Base-by-base conservation (phyloP, 92 coral and sea anemone species). In the Palythoa grandiflora region DNA sequence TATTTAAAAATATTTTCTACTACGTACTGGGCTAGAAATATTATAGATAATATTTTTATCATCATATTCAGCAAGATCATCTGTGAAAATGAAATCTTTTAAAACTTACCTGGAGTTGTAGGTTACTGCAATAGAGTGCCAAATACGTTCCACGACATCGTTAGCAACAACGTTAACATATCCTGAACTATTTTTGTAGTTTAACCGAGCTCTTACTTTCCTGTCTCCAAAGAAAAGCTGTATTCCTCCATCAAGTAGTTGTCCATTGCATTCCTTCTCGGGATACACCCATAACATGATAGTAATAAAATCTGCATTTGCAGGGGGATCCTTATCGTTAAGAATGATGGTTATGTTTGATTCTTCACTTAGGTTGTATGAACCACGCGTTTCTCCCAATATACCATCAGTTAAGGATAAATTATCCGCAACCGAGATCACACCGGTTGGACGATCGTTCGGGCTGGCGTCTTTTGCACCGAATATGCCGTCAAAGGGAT, bases 91-190 rank as follows among this genome's bases (percentile, higher is more conserved):
- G 50, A 44, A 44, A 44, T 8, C 5, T 4, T 44, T 73, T 14
- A 16, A 15, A 20, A 28, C 3, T 77, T 77, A 77, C 81, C 81
- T 77, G 61, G 81, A 52, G 21, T 13, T 52, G 63, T 77, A 77
- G 21, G 81, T 77, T 36, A 77, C 8, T 3, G 61, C 81, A 10
- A 77, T 15, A 12, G 20, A 52, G 47, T 77, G 59, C 81, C 81
- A 77, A 15, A 36, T 28, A 50, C 50, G 11, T 52, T 77, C 81
- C 12, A 9, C 8, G 21, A 77, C 13, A 17, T 55, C 52, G 65
- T 50, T 51, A 36, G 81, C 13, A 35, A 1, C 2, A 4, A 77
- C 66, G 6, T 77, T 66, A 50, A 77, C 15, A n/a, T 19, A 50
- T 19, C 44, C 81, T 3, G 44, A n/a, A 21, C 39, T 20, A 21